Base-by-base conservation (phyloP, 2,797 vertebrate genomes). In the Clamator glandarius region DNA sequence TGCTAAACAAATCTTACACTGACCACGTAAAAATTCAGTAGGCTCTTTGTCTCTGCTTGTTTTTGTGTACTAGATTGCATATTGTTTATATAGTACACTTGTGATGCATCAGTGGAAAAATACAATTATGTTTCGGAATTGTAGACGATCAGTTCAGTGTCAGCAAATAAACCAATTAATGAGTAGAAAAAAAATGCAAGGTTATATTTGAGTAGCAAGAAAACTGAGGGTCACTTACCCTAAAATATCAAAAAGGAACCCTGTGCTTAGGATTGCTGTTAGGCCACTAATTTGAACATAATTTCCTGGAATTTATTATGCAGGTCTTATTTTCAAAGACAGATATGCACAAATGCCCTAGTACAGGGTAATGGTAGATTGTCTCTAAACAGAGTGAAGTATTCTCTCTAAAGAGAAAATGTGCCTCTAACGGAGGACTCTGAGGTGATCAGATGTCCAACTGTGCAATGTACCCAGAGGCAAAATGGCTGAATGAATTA, bases 311-410 rank as follows among this genome's bases (percentile, higher is more conserved):
- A 23, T 79, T 84, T 51, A 9, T 83, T 68, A 12, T 57, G 14
- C 9, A 66, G 62, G 24, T 50, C 58, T 89, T 89, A 25, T 96
- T 95, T 96, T 92, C 87, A 55, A 58, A 72, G 91, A 15, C 5
- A 14, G 35, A 21, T 33, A 2, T 2, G 31, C 33, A 29, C n/a
- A 63, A 87, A 66, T 82, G 29, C 8, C 2, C 0, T 64, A 25
- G 74, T 96, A 79, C 64, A 66, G 73, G 66, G 48, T 92, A 91
- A 85, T 84, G 44, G 48, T 75, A 67, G 67, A 48, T 42, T 80
- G 50, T 83, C 73, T 74, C 25, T 66, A 20, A 55, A 68, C 61
- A 35, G 19, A 33, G 42, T 21, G 8, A 76, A 54, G 29, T 15
- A 6, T 31, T 59, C 8, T 58, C 25, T 68, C 25, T 25, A 4